phyloP scores from a whole-genome alignment of 2,888 invertebrate species.

The Cosmia pyralina region DNA sequence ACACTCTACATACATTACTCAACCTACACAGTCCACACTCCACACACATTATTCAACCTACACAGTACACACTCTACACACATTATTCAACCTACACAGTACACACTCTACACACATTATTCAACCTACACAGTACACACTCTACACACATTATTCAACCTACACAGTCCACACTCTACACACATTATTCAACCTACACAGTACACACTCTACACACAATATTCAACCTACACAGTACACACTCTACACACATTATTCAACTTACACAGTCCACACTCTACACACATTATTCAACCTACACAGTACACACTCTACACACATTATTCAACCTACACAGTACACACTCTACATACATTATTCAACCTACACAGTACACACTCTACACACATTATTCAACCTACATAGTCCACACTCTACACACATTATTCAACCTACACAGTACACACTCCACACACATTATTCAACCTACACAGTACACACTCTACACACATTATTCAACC shows the following conservation, averaged over 20 bases:
- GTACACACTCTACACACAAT: not conserved
- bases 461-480: slow-evolving; percentile 8
- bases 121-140: slow-evolving; percentile 8
- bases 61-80: not conserved
- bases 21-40: slow-evolving; percentile 8
- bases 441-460: not conserved
- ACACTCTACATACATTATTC: not conserved
- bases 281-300: slow-evolving; percentile 12
- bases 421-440: slow-evolving; percentile 11
- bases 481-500: slow-evolving; percentile 1
- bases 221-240: slow-evolving; percentile 12
- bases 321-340: slow-evolving; percentile 13
- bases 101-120: not conserved
- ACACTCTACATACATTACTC: not conserved
- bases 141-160: slow-evolving; percentile 1
- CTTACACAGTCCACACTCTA: not conserved
- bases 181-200: slow-evolving; percentile 12
- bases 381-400: slow-evolving; percentile 5
- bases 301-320: not conserved
- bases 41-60: slow-evolving; percentile 4
- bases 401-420: not conserved
- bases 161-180: slow-evolving; percentile 1
- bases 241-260: not conserved
- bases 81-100: slow-evolving; percentile 11
- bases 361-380: slow-evolving; percentile 9